Base-by-base conservation (phyloP, 2,113 vertebrate genomes). In the Crypturellus undulatus region DNA sequence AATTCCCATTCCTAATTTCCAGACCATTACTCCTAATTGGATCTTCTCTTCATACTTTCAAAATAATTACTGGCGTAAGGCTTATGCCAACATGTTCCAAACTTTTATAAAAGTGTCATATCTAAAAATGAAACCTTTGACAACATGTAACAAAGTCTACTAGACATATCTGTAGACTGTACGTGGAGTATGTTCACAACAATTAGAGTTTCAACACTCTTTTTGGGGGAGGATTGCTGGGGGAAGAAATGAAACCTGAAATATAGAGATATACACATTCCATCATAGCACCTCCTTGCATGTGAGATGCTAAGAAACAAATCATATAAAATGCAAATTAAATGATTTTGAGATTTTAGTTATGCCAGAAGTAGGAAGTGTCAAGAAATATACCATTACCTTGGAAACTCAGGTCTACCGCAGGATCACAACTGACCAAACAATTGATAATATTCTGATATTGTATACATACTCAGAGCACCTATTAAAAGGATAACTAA, bases 271-370 rank as follows among this genome's bases (percentile, higher is more conserved):
- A 49, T 63, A 52, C 0, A 0, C 17, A 28, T 34, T 80, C 8
- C 34, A 18, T 71, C 4, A 8, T 34, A 78, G 9, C 34, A 56
- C 2, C 2, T 79, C 16, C 24, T 58, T 67, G 22, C 13, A 85
- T 14, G 15, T 0, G 0, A 38, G 1, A 62, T 11, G 45, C 3
- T 25, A 76, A 65, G 2, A 81, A 78, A 34, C 19, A 45, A 42
- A 67, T 21, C 28, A 30, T 2, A 1, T 49, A 47, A 82, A 47
- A 19, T 36, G 43, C 14, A 88, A 79, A 38, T 2, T 70, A 22
- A 90, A 72, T 2, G 2, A 42, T 62, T 71, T 52, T 68, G 21
- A 86, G 10, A 14, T 65, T 42, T 76, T 67, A 62, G 79, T 16
- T 5, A 22, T 28, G 9, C 71, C 7, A 82, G 56, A 92, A 73